Evolutionary conservation across 2,797 vertebrate genomes (phyloP), one percentile per base, ranked within the genome.

Genomic region (Rhyacichthys aspro): DNA sequence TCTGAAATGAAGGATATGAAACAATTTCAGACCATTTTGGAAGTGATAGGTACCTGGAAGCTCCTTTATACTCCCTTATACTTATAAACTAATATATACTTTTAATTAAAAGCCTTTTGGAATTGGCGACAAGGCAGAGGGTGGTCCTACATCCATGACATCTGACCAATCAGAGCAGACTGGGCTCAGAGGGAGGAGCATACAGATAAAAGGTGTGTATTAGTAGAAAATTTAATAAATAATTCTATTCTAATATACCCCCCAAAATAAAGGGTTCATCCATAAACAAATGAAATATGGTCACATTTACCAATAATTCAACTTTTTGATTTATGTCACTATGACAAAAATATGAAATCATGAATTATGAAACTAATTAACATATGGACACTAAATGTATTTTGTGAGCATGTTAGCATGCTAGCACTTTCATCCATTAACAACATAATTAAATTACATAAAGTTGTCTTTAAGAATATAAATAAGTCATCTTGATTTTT

Each of bases 351-450:
- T 41, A 53, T 41, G 39, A 53, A 43, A 28, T 28, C 7, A 28
- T 28, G 1, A 28, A 28, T 28, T 28, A 28, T 2, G 23, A 41
- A 56, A 56, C n/a, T 55, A 14, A 18, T 55, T 15, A 56, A 17
- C 15, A n/a, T 43, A 34, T 11, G 43, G 41, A 16, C 33, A 43
- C 41, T 33, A 34, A 32, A 43, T 34, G 33, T 56, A 43, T 10
- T 17, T 42, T 47, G 45, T 56, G 41, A 17, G 54, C 54, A 43
- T 56, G 54, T 44, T 43, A 43, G 54, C 54, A 43, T 42, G 28
- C 41, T 43, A 44, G 28, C 41, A 56, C 43, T 56, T 53, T 39
- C 17, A 53, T 53, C 17, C 39, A 37, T 52, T 41, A 37, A 39
- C 50, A 53, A 56, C 33, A 42, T 55, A 11, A 11, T 55, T 28